These are phyloP conservation scores for Oncorhynchus clarkii DNA, from an alignment of 2,113 vertebrate species.

Conservation along the genomic window DNA sequence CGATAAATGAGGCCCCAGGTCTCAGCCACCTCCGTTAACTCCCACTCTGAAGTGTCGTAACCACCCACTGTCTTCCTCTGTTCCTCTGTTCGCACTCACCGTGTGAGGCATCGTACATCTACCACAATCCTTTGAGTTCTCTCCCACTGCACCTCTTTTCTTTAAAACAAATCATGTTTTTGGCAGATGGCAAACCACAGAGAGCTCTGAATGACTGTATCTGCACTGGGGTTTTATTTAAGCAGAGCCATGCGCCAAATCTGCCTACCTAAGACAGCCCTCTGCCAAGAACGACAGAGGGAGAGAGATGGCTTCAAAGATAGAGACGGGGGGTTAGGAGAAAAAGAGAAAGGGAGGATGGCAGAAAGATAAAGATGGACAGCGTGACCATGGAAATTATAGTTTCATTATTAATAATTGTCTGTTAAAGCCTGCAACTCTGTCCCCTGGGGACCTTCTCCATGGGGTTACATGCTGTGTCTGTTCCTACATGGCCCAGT, in stretches of 20 bases:
- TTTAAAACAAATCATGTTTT: not conserved
- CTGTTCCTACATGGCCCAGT: no score
- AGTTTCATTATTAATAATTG: conserved; percentile 68
- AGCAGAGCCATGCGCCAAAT: conserved; percentile 58
- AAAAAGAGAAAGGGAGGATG: not conserved
- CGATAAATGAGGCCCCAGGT: no score
- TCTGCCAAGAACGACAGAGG: not conserved
- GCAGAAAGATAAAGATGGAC: not conserved
- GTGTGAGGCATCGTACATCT: not conserved
- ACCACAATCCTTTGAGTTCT: not conserved
- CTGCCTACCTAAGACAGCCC: conserved; percentile 54
- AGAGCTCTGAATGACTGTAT: not conserved
- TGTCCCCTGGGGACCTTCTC: conserved; percentile 35
- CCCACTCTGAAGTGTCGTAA: not conserved
- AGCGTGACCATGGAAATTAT: conserved; percentile 50
- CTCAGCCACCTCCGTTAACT: not conserved
- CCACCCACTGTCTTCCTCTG: not conserved
- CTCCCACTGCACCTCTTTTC: not conserved
- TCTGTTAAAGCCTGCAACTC: conserved; percentile 54
- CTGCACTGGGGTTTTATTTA: not conserved
- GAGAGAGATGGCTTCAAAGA: not conserved
- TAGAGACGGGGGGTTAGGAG: not conserved
- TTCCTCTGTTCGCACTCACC: not conserved
- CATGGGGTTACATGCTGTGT: conserved; percentile 17
- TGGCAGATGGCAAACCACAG: not conserved